A percentile compares a stretch with the other conserved stretches of the same genome.
phyloP scores from a whole-genome alignment of 2,797 vertebrate species.

The Brachyalestes nurse region DNA sequence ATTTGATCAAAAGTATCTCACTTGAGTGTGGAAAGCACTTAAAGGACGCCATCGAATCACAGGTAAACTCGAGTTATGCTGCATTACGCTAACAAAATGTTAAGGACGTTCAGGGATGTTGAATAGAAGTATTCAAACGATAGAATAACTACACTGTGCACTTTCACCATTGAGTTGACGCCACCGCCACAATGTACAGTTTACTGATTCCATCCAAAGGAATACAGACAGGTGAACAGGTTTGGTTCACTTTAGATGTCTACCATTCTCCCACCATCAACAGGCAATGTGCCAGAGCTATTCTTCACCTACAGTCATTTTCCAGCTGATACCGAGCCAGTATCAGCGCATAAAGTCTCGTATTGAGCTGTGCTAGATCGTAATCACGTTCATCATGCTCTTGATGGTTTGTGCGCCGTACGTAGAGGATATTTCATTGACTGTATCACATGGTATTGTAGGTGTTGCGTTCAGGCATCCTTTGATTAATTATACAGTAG shows the following conservation, averaged over 20 bases:
- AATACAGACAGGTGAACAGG: not conserved
- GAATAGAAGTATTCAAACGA: constrained; percentile 40
- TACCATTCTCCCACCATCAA: constrained; percentile 3
- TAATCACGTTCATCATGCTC: constrained; percentile 12
- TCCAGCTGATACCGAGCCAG: not conserved
- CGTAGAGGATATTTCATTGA: constrained; percentile 24
- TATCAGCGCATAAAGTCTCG: constrained; percentile 12
- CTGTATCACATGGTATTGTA: constrained; percentile 27
- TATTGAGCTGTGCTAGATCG: constrained; percentile 9
- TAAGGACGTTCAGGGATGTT: constrained; percentile 53
- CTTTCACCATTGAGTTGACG: constrained; percentile 46
- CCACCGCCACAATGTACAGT: constrained; percentile 14
- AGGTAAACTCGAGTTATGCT: constrained; percentile 41
- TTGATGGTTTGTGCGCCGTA: not conserved
- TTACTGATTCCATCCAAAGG: constrained; percentile 11
- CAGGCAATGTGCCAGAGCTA: constrained; percentile 5
- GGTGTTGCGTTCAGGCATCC: constrained; percentile 17
- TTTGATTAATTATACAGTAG: constrained; percentile 29
- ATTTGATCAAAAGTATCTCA: constrained; percentile 24
- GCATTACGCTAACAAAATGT: constrained; percentile 37
- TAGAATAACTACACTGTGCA: constrained; percentile 52
- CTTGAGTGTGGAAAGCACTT: constrained; percentile 42
- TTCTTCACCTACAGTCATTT: not conserved
- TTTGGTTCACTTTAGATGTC: constrained; percentile 1
- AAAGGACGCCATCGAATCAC: constrained; percentile 28